A percentile compares a stretch with the other conserved stretches of the same genome.
These are phyloP conservation scores for Mus caroli DNA, from an alignment of 2,797 vertebrate genomes.

Conservation along the genomic window DNA sequence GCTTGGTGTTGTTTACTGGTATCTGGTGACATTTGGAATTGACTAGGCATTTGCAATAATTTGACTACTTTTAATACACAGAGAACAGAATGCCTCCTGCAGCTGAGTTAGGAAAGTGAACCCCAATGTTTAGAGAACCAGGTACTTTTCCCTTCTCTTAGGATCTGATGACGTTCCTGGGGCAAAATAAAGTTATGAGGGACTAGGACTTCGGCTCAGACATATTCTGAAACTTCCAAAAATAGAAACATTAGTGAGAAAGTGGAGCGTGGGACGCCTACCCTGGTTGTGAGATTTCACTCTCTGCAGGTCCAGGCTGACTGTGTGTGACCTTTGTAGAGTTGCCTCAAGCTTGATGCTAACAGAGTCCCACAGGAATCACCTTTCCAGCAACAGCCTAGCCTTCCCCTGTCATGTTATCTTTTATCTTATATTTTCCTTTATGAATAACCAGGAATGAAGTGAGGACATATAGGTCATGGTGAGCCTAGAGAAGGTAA, in stretches of 20 bases:
- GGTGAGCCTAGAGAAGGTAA: background rate
- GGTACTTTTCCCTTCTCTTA: background rate
- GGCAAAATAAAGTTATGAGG: background rate
- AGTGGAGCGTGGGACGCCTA: background rate
- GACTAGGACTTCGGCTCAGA: background rate
- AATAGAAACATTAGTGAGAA: background rate
- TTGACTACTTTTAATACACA: conserved; percentile 72
- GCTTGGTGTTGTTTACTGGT: conserved; percentile 78
- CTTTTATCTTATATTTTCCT: background rate
- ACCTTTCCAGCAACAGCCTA: background rate
- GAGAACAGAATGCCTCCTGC: conserved; percentile 44
- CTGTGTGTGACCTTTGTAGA: background rate
- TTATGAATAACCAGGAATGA: background rate
- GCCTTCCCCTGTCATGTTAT: background rate
- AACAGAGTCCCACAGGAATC: background rate
- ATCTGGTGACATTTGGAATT: conserved; percentile 77
- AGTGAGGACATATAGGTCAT: background rate
- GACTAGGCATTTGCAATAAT: conserved; percentile 81
- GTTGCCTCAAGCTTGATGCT: background rate
- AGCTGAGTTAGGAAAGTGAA: background rate
- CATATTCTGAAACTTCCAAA: background rate
- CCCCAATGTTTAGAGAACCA: background rate
- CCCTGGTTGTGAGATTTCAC: conserved; percentile 1
- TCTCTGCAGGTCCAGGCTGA: background rate
- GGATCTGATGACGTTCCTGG: background rate